A percentile compares a stretch with the other conserved stretches of the same genome.
Evolutionary conservation across 2,797 vertebrate genomes (phyloP).

Genomic region (Falco cherrug): DNA sequence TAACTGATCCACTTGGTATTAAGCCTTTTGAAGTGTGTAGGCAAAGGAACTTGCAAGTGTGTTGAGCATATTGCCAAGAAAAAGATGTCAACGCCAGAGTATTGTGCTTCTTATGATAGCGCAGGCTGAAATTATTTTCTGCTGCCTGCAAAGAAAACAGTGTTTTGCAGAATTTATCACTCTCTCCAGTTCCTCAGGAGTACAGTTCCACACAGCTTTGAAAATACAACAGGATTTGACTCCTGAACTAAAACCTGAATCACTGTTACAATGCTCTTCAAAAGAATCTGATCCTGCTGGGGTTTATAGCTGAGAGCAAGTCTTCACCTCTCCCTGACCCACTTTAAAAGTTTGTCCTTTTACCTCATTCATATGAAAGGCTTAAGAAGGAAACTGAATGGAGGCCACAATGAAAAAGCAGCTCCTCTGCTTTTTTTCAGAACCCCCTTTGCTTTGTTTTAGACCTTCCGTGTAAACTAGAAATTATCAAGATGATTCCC

Average conservation of each 20-base stretch:
- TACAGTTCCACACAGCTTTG: neutral
- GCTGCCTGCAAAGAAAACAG: neutral
- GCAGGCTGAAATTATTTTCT: neutral
- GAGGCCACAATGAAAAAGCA: neutral
- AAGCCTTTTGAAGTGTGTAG: neutral
- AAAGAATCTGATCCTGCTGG: neutral
- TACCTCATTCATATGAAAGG: neutral
- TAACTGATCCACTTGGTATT: neutral
- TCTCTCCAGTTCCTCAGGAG: neutral
- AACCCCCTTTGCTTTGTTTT: neutral
- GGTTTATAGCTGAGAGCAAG: neutral
- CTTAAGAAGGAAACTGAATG: neutral
- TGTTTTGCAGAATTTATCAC: neutral
- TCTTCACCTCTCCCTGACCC: constrained; percentile 20
- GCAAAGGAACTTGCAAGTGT: neutral
- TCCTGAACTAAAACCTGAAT: neutral
- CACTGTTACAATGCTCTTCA: neutral
- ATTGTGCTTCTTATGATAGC: neutral
- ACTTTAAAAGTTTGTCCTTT: neutral
- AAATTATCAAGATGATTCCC: neutral
- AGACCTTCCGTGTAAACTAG: neutral
- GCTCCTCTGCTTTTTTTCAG: neutral
- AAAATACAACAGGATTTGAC: neutral
- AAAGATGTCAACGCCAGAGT: neutral
- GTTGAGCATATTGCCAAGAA: neutral